phyloP scores from a whole-genome alignment of 2,797 vertebrate genomes.

The Gallinago solitaria region DNA sequence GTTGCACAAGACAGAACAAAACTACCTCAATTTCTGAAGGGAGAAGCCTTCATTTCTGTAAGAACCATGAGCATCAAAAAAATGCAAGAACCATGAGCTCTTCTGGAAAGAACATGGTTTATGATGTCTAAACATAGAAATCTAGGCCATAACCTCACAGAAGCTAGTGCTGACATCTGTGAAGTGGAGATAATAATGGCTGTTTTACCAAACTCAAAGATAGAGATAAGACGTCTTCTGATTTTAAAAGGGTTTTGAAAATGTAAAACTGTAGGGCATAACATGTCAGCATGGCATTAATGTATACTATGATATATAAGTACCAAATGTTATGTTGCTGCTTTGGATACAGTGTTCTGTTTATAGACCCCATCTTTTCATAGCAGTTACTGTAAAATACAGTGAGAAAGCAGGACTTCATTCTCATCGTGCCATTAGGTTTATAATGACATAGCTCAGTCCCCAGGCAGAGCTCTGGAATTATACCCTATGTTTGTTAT shows the following conservation, averaged over 20 bases:
- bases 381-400: slow-evolving; percentile 57
- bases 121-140: background rate
- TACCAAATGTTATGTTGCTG: slow-evolving; percentile 53
- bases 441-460: slow-evolving; percentile 24
- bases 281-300: slow-evolving; percentile 9
- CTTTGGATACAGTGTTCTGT: slow-evolving; percentile 60
- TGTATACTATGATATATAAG: slow-evolving; percentile 44
- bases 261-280: background rate
- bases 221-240: background rate
- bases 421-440: slow-evolving; percentile 21
- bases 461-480: background rate
- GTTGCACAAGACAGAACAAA: background rate
- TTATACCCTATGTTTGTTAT: slow-evolving; percentile 4
- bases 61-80: background rate
- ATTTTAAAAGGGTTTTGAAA: background rate
- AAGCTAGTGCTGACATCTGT: background rate
- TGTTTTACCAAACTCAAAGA: background rate
- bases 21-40: background rate
- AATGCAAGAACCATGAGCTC: background rate
- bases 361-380: slow-evolving; percentile 53
- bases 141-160: background rate
- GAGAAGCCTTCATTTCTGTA: background rate
- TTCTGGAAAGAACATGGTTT: background rate
- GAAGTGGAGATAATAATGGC: background rate
- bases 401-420: slow-evolving; percentile 41